Conservation (phyloP, 2,888 invertebrate genomes). For the Drosophila buzzatii region DNA sequence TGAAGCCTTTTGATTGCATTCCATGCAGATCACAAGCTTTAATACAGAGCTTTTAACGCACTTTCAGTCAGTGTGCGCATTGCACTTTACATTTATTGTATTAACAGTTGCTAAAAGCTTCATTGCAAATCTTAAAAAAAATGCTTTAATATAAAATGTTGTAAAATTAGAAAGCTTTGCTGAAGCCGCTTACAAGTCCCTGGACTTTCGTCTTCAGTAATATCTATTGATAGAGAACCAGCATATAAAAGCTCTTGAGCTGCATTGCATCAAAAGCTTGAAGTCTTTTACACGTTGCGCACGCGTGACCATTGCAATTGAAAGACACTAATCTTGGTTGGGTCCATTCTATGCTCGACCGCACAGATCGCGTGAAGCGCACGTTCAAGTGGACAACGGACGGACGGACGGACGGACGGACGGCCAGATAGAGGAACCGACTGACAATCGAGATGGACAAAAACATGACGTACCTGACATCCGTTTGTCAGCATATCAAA, state of each 20-base stretch:
- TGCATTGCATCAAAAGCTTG: conserved; percentile 10
- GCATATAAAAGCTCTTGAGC: background rate
- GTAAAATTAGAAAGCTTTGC: no score
- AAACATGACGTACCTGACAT: conserved; percentile 64
- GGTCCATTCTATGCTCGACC: conserved; percentile 42
- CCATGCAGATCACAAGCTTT: background rate
- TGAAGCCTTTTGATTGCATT: no score
- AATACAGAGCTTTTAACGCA: no score
- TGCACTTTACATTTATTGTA: no score
- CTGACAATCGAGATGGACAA: conserved; percentile 5
- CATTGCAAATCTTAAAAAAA: no score
- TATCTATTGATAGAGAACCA: background rate
- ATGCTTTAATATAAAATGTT: no score
- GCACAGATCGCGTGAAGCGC: conserved; percentile 63
- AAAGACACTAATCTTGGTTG: conserved; percentile 1
- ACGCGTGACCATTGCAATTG: conserved; percentile 43
- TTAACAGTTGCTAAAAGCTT: no score
- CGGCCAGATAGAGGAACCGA: background rate
- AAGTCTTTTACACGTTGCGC: conserved; percentile 11
- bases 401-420: background rate
- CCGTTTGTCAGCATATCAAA: conserved; percentile 58
- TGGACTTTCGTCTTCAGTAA: no score
- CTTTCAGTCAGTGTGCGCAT: no score
- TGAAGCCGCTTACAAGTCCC: no score
- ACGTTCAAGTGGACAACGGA: conserved; percentile 43